Evolutionary conservation across 2,113 vertebrate genomes (phyloP), one percentile per base, ranked within the genome.

Genomic region (Corvus moneduloides): DNA sequence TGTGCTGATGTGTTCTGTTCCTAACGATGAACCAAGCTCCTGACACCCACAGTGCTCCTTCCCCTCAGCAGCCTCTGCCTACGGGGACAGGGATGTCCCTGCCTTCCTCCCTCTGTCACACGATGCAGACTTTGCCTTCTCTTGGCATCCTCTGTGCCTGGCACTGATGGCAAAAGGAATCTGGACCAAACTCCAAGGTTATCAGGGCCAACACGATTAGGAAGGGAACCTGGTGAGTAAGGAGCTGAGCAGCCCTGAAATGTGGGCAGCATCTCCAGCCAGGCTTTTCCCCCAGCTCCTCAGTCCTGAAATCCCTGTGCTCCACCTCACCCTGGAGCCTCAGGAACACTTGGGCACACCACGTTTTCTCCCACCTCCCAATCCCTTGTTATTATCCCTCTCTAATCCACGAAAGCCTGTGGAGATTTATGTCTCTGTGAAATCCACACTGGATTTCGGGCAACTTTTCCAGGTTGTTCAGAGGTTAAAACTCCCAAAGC

Each of bases 401-500:
- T 35, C 55, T 64, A 49, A 78, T 49, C 72, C 72, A 2, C 2
- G 7, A 14, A 55, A 71, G 7, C 11, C 82, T 10, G 26, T 0
- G 16, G 22, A 24, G 74, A 46, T 79, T 48, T 44, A n/a, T 33
- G 27, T 22, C 63, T 80, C 41, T 56, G 46, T 35, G 88, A 66
- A 76, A 28, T 28, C 41, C 64, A 19, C 27, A 0, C 35, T 56
- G 79, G 33, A 9, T 75, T 75, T 66, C 2, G 2, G 72, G 62
- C 56, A 54, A 13, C 56, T 54, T 59, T 26, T 86, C 17, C 72
- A 49, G 85, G 0, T 24, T 19, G 3, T 9, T 22, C n/a, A 30
- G 67, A 11, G 1, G 0, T 3, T 24, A 6, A 28, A 28, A 3
- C 7, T 15, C 9, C 10, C 3, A 6, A 0, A 41, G 49, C 28